These are phyloP conservation scores for Clupea harengus DNA, from an alignment of 2,113 vertebrate species.

Conservation along the genomic window DNA sequence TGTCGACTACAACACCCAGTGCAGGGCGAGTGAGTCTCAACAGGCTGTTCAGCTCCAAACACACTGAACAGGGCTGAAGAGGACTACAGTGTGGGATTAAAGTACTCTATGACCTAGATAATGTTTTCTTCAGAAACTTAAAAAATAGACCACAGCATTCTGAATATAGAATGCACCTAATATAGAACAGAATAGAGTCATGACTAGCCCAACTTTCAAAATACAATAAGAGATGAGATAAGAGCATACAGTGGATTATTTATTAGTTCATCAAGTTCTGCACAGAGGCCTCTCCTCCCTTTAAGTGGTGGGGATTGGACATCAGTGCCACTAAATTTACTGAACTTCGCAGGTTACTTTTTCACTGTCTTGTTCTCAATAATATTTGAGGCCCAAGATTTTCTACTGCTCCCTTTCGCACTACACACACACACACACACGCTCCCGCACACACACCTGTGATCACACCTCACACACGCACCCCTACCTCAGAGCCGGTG, in stretches of 20 bases:
- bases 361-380: not conserved
- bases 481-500: conserved; percentile 73
- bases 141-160: not conserved
- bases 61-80: not conserved
- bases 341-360: not conserved
- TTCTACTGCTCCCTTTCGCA: not conserved
- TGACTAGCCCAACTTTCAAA: not conserved
- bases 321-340: not conserved
- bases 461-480: conserved; percentile 20
- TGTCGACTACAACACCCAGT: not conserved
- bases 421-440: not conserved
- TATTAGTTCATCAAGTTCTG: not conserved
- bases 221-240: not conserved
- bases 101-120: not conserved
- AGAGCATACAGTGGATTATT: too few relatives aligned
- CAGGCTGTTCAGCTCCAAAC: not conserved
- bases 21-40: not conserved
- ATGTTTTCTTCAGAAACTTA: not conserved
- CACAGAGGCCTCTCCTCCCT: not conserved
- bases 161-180: not conserved
- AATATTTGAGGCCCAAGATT: not conserved
- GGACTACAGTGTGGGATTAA: not conserved
- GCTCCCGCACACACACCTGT: not conserved
- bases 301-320: not conserved
- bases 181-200: not conserved